Conservation (phyloP, 1,140 invertebrate genomes). For the Coelopa frigida region DNA sequence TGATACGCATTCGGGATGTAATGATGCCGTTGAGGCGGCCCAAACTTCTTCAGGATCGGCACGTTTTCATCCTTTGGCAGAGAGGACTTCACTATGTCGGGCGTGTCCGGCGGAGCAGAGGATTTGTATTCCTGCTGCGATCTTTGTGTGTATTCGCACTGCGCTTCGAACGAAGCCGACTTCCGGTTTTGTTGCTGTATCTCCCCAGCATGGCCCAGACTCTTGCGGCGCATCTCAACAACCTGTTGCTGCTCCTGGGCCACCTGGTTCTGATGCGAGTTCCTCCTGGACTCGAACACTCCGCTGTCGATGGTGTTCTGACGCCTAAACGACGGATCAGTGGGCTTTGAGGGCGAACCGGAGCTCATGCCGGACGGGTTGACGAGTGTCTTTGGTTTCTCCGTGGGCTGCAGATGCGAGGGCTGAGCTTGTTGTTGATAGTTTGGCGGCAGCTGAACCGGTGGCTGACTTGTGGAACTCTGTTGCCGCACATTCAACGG, state of each 20-base stretch:
- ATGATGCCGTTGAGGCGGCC: constrained; percentile 38
- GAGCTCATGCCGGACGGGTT: too few relatives aligned
- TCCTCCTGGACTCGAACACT: too few relatives aligned
- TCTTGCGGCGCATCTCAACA: constrained; percentile 29
- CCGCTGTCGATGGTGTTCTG: too few relatives aligned
- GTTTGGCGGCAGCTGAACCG: constrained; percentile 1
- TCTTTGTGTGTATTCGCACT: constrained; percentile 11
- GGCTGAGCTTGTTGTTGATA: background rate
- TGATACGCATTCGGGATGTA: constrained; percentile 41
- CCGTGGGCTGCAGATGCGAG: too few relatives aligned
- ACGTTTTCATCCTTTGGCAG: constrained; percentile 36
- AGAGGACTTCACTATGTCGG: constrained; percentile 41
- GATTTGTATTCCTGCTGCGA: constrained; percentile 27
- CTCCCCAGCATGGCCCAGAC: constrained; percentile 23
- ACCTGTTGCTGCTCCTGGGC: constrained; percentile 16
- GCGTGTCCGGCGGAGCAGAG: constrained; percentile 35
- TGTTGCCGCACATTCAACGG: constrained; percentile 7
- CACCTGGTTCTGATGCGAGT: constrained; percentile 4
- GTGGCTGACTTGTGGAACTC: background rate
- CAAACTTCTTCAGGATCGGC: constrained; percentile 38
- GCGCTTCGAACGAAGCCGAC: constrained; percentile 7
- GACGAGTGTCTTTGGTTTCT: too few relatives aligned
- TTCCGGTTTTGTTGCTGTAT: constrained; percentile 17
- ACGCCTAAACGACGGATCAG: too few relatives aligned
- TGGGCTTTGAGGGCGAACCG: too few relatives aligned